Base-by-base conservation (phyloP, 2,888 invertebrate genomes). In the Suillia variegata region DNA sequence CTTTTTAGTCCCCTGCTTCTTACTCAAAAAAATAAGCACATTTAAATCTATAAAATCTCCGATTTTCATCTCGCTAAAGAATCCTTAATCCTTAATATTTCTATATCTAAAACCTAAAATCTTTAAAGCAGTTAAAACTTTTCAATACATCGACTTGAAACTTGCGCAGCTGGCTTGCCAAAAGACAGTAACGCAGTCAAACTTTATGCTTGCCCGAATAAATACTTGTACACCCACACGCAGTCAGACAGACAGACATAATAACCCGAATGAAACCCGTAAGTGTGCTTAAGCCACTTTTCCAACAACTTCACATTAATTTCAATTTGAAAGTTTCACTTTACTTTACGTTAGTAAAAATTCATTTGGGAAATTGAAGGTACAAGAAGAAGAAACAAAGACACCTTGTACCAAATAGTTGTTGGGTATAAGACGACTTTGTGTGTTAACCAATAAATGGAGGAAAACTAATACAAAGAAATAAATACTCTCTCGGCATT, bases 281-380 rank as follows among this genome's bases (percentile, higher is more conserved):
- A 76, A 70, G 75, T 72, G 74, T 77, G 72, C 70, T 73, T 74
- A 73, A 74, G 76, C 72, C 77, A 75, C 73, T 74, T 76, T 75
- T 69, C 66, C 70, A 74, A 69, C 67, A 77, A 73, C 72, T 75
- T 74, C 72, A 72, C 75, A 75, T 75, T 75, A 75, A 75, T 75
- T 77, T 75, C 75, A 75, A 75, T 75, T 75, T 74, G 69, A 70
- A 74, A 74, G 71, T 74, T 74, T 75, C n/a, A n/a, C n/a, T 66
- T 55, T 50, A 70, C 69, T 75, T 69, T 74, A 74, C 74, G 74
- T 75, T 74, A 74, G 73, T 74, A 75, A 74, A 74, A 75, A 71
- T n/a, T 74, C 74, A 75, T 74, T 67, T 65, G 68, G 70, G 73
- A 53, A 51, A 13, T 38, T 38, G 3, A 38, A 13, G n/a, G n/a